A percentile compares a stretch with the other conserved stretches of the same genome.
Conservation (phyloP, 2,888 invertebrate species). For the Zaprionus lineosus region DNA sequence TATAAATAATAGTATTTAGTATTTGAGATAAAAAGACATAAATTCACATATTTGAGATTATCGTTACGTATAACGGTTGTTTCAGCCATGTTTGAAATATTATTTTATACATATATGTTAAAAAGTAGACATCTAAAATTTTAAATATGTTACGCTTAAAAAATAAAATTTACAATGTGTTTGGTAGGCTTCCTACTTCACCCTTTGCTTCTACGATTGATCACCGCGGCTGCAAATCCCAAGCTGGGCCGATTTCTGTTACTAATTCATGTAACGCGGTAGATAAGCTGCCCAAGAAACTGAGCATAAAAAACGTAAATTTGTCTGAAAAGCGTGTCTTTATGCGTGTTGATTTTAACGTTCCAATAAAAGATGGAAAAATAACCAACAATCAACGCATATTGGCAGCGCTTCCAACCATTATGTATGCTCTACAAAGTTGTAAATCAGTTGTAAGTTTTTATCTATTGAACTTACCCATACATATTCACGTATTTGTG, state of each 20-base stretch:
- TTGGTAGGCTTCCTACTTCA: too few relatives aligned
- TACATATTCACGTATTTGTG: too few relatives aligned
- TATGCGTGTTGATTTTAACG: conserved; percentile 99
- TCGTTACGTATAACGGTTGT: conserved; percentile 17
- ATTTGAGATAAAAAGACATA: not conserved
- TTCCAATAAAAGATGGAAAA: conserved; percentile 96
- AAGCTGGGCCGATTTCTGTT: not conserved
- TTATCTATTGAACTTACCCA: not conserved
- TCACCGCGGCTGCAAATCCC: not conserved
- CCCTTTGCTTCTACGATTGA: too few relatives aligned
- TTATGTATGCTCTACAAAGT: conserved; percentile 95
- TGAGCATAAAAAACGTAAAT: conserved; percentile 93
- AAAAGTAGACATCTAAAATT: not conserved
- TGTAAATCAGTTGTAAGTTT: conserved; percentile 90
- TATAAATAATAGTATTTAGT: not conserved
- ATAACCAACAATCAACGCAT: conserved; percentile 99
- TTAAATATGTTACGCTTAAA: conserved; percentile 19
- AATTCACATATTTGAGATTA: not conserved
- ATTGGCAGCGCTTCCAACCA: conserved; percentile 95
- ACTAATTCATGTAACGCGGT: not conserved
- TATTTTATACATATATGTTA: too few relatives aligned
- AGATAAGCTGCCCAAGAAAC: conserved; percentile 86
- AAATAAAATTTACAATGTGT: conserved; percentile 1
- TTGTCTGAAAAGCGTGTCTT: conserved; percentile 94
- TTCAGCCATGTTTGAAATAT: not conserved